A percentile compares a stretch with the other conserved stretches of the same genome.
Conservation (phyloP, 2,888 invertebrate genomes). For the Zaprionus lineosus region DNA sequence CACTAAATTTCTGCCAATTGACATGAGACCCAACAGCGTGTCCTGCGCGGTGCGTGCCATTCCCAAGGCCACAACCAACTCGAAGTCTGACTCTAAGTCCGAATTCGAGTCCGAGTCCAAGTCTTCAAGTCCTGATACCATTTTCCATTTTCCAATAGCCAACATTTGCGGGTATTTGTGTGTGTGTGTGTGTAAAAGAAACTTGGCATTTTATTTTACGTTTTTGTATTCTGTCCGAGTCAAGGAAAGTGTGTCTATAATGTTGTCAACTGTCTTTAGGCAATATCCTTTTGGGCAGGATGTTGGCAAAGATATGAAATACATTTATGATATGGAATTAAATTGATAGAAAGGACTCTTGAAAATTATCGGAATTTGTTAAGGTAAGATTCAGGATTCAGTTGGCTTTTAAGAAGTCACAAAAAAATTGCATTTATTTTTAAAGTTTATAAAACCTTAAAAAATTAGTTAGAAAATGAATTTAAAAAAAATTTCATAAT, state of each 20-base stretch:
- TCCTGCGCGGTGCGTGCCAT: conserved; percentile 27
- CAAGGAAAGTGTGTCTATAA: neutral
- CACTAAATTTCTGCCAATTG: conserved; percentile 47
- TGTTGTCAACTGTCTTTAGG: conserved; percentile 1
- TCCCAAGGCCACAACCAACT: neutral
- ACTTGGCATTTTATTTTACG: conserved; percentile 61
- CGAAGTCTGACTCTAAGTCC: too few species aligned
- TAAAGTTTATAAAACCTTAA: too few species aligned
- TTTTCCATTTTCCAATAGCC: conserved; percentile 47
- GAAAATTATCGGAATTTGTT: too few species aligned
- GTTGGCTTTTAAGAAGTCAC: too few species aligned
- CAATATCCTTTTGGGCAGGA: neutral
- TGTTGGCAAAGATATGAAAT: neutral
- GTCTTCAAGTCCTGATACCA: conserved; percentile 44
- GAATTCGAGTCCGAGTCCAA: neutral
- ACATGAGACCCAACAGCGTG: conserved; percentile 42
- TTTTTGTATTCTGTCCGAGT: conserved; percentile 18
- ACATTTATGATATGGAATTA: too few species aligned
- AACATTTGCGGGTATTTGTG: conserved; percentile 9
- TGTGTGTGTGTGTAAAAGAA: conserved; percentile 4
- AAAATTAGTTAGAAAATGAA: too few species aligned
- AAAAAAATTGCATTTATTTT: too few species aligned
- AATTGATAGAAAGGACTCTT: too few species aligned
- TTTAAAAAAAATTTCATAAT: too few species aligned
- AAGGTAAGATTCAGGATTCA: too few species aligned